Percentiles rank a stretch among this genome's conserved stretches.
These are phyloP conservation scores for Microtus pennsylvanicus DNA, from an alignment of 2,113 vertebrate genomes.

Conservation along the genomic window DNA sequence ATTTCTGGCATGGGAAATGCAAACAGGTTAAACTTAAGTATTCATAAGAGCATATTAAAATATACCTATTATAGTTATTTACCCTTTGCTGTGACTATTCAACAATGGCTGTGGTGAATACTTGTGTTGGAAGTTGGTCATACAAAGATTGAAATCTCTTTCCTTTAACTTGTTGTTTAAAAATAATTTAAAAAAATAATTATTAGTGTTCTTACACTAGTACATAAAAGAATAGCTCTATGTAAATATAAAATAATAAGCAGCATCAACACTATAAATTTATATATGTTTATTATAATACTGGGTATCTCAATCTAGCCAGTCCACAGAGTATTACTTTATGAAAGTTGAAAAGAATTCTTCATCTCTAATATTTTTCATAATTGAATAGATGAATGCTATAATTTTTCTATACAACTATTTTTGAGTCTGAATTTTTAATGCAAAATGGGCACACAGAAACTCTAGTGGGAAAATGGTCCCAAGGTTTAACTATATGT, in stretches of 20 bases:
- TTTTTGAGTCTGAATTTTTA: not conserved
- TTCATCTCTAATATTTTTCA: not conserved
- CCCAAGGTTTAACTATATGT: not conserved
- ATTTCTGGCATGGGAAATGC: not conserved
- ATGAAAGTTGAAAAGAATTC: not conserved
- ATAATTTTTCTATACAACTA: not conserved
- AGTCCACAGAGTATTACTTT: not conserved
- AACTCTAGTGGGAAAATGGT: not conserved
- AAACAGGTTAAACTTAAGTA: not conserved
- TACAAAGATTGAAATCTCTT: not conserved
- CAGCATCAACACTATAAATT: not conserved
- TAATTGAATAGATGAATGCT: not conserved
- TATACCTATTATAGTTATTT: not conserved
- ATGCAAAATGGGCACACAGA: not conserved
- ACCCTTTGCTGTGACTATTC: accelerated
- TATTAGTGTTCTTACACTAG: not conserved
- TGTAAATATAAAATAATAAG: not conserved
- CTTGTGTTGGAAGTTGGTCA: not conserved
- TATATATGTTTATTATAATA: not conserved
- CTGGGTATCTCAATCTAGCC: accelerated
- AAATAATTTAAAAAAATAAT: not conserved
- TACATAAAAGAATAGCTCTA: not conserved
- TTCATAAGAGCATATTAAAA: not conserved
- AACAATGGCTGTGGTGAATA: not conserved
- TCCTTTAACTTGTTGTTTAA: not conserved